A percentile compares a stretch with the other conserved stretches of the same genome.
phyloP scores from a whole-genome alignment of 2,113 vertebrate species.

The Daboia siamensis region DNA sequence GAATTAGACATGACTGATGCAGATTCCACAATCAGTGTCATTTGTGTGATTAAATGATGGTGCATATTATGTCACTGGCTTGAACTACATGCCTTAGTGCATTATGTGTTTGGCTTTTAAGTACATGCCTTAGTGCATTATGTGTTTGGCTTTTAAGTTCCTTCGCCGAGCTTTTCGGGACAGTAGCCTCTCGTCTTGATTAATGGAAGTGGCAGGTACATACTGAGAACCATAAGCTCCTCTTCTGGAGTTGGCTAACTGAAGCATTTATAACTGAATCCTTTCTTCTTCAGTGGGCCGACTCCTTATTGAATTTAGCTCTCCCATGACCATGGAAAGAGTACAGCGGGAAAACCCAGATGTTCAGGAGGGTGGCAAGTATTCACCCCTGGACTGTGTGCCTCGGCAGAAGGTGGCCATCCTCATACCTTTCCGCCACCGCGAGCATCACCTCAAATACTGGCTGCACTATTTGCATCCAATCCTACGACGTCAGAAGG shows the following conservation, averaged over 20 bases:
- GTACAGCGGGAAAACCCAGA: slow-evolving; percentile 97
- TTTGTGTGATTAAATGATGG: not conserved
- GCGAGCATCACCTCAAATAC: slow-evolving; percentile 96
- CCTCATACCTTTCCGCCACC: slow-evolving; percentile 95
- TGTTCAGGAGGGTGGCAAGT: slow-evolving; percentile 89
- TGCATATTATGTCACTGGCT: not conserved
- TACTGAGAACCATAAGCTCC: not conserved
- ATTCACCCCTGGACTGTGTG: slow-evolving; percentile 85
- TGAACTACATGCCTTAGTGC: not conserved
- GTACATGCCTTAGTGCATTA: not conserved
- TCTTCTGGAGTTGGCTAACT: not conserved
- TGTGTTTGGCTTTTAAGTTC: accelerated
- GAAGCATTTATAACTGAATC: slow-evolving; percentile 35
- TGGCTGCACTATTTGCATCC: slow-evolving; percentile 99
- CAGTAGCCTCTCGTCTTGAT: not conserved
- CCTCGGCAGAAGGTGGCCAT: slow-evolving; percentile 94
- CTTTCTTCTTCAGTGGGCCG: slow-evolving; percentile 82
- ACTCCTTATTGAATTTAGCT: slow-evolving; percentile 95
- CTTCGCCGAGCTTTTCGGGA: not conserved
- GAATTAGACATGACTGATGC: not conserved
- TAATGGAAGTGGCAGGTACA: no score
- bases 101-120: accelerated
- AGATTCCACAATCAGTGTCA: not conserved
- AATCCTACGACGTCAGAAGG: slow-evolving; percentile 92
- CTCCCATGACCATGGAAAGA: slow-evolving; percentile 94